A percentile compares a stretch with the other conserved stretches of the same genome.
Evolutionary conservation across 2,113 vertebrate genomes (phyloP).

Genomic region (Eclectus roratus): DNA sequence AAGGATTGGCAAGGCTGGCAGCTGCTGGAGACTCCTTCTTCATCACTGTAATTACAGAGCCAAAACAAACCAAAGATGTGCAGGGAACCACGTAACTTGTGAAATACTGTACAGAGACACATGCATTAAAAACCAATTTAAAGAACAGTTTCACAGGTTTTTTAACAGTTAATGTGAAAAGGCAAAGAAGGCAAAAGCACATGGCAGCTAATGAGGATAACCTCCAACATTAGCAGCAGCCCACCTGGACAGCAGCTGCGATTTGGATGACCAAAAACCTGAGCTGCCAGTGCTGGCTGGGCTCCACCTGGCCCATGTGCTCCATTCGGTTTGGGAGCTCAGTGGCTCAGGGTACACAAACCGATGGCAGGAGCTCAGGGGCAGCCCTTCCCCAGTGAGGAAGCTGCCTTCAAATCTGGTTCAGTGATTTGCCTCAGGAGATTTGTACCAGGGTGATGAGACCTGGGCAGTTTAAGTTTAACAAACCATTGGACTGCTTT

Average conservation of each 20-base stretch:
- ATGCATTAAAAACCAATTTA: not conserved
- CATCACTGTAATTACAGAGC: not conserved
- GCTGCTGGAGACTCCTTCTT: not conserved
- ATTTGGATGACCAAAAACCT: not conserved
- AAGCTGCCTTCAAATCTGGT: not conserved
- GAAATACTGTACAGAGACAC: not conserved
- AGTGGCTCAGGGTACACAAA: accelerated
- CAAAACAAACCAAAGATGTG: not conserved
- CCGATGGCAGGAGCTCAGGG: not conserved
- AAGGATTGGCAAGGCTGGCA: not conserved
- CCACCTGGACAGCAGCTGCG: not conserved
- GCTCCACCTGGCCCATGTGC: not conserved
- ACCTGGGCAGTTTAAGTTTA: not conserved
- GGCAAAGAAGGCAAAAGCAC: not conserved
- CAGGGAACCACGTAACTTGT: not conserved
- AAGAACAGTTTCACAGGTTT: not conserved
- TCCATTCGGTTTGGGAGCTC: not conserved
- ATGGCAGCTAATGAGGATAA: not conserved
- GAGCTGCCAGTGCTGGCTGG: not conserved
- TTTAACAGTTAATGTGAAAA: not conserved
- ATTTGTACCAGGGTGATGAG: not conserved
- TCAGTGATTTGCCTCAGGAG: not conserved
- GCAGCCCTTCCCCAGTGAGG: not conserved
- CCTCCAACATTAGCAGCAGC: not conserved
- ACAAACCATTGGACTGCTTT: not conserved